Base-by-base conservation (phyloP, 1,140 invertebrate species). In the Ctenoplectra terminalis region DNA sequence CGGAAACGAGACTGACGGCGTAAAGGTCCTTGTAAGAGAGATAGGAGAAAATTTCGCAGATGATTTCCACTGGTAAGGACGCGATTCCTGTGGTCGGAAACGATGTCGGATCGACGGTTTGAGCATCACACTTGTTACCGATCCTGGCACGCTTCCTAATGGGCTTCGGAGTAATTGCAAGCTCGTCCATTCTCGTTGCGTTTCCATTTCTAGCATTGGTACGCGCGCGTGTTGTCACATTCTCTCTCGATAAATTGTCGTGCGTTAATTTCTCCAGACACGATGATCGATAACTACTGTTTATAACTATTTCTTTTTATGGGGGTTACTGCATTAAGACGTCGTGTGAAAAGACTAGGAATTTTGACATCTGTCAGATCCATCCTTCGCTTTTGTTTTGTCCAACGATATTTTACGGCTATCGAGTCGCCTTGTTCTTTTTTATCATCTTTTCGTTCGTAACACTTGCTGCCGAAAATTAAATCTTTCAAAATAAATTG, bases 11-110 rank as follows among this genome's bases (percentile, higher is more conserved):
- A 17, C 76, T 71, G 2, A 91, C 17, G 15, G 61, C 72, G 58
- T 80, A 80, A 0, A 91, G 82, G 58, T 91, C 90, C 13, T 75
- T 60, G 56, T 50, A 64, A 11, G 76, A 37, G 0, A 91, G 86
- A 48, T 89, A 90, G 2, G 82, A 85, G 37, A 91, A 61, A 8
- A 92, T 92, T 70, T 89, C 76, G 7, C 89, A 67, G 7, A 89
- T 83, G 43, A 92, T 86, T 70, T 92, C 91, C 31, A 77, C 63
- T 0, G 91, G 90, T 6, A 91, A 69, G 13, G 70, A 82, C 3
- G 13, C 34, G 67, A 80, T 54, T 11, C 26, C 37, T 11, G 60
- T 2, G 11, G 15, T n/a, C 13, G 43, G 15, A 6, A 11, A 46
- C 43, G n/a, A 29, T 40, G 23, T 11, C 31, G 60, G 29, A 26